Base-by-base conservation (phyloP, 2,888 invertebrate species). In the Drosophila nigritarsus region DNA sequence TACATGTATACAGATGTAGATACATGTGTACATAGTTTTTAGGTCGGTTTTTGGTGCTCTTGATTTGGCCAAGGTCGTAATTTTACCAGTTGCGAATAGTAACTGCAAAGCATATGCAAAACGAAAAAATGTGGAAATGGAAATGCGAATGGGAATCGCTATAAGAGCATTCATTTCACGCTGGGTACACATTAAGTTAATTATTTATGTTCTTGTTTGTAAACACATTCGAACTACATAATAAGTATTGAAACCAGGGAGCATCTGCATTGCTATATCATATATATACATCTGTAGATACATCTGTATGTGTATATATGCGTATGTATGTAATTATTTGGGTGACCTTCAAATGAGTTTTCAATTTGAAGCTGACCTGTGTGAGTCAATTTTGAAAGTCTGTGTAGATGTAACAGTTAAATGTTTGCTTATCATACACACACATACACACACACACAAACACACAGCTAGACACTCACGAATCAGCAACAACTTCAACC, bases 361-460 rank as follows among this genome's bases (percentile, higher is more conserved):
- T 27, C 18, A 29, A 8, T 55, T 55, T 55, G 13, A 34, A 32
- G 27, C 55, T 38, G 55, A 38, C 55, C 27, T 29, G 55, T 55
- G 27, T n/a, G 29, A 55, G 24, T 38, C 13, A 27, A 15, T 29
- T 38, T 20, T 49, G 9, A 27, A 18, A 49, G 27, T 11, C 24
- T 27, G 18, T 49, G 45, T 63, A 51, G 29, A 45, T 56, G 13
- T 32, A 11, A 38, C 9, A 20, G 45, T 11, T 34, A 3, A 54
- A n/a, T 49, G 27, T 48, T 32, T 60, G 20, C 34, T 24, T 27
- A 63, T 73, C 59, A 67, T 51, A 73, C 42, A 24, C 11, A n/a
- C 34, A 61, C 20, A 53, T 9, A 24, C 18, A 34, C 6, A n/a
- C 34, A 61, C 53, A 71, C 27, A 36, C 4, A n/a, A 15, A 9